Conservation (phyloP, 2,797 vertebrate species). For the Anabacerthia variegaticeps region DNA sequence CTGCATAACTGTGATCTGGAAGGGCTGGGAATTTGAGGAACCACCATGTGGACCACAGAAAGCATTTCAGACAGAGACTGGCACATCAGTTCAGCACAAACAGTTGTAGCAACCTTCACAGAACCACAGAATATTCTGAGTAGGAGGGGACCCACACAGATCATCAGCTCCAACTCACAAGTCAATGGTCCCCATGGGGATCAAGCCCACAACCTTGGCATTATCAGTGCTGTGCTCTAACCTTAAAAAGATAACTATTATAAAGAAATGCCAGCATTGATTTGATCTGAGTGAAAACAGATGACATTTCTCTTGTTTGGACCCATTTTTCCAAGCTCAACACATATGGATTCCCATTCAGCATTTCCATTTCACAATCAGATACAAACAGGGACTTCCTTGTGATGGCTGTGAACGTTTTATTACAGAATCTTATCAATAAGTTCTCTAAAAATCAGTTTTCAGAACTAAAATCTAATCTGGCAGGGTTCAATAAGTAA, state of each 20-base stretch:
- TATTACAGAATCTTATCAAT: conserved; percentile 39
- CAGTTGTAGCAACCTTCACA: neutral
- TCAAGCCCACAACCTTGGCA: neutral
- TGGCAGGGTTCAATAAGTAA: conserved; percentile 33
- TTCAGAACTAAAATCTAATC: conserved; percentile 44
- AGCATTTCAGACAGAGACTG: neutral
- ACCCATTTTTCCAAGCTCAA: neutral
- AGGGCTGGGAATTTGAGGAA: neutral
- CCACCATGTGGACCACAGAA: neutral
- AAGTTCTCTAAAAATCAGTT: conserved; percentile 32
- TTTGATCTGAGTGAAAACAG: neutral
- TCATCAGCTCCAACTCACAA: neutral
- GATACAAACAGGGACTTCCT: neutral
- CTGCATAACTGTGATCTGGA: neutral
- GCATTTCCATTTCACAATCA: neutral
- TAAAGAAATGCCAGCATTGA: neutral
- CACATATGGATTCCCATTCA: neutral
- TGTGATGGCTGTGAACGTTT: neutral
- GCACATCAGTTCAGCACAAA: neutral
- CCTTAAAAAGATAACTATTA: neutral
- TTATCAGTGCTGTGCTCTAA: neutral
- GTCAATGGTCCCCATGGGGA: neutral
- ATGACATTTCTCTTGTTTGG: neutral
- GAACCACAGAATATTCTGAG: neutral
- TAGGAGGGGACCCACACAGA: neutral